Base-by-base conservation (phyloP, 2,113 vertebrate species). In the Dascyllus trimaculatus region DNA sequence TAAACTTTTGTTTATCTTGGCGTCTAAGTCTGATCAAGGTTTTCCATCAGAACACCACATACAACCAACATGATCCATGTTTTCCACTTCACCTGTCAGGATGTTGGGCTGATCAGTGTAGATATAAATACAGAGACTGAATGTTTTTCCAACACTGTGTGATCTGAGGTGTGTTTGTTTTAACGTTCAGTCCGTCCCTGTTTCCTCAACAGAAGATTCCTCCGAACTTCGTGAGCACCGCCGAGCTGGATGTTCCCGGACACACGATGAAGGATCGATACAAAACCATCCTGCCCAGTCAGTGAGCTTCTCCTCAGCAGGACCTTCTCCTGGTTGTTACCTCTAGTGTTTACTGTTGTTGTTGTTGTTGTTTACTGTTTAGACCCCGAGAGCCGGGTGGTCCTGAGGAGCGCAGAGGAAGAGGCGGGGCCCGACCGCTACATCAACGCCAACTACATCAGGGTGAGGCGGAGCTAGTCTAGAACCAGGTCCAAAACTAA, bases 401-500 rank as follows among this genome's bases (percentile, higher is more conserved):
- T 95, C 51, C 94, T 98, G 60, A 83, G 75, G 78, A 94, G 88
- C 73, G 88, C 80, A 0, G 90, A 92, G 43, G 92, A 75, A 18
- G 95, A 93, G 63, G 78, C 63, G 1, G 92, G 94, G 17, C 95
- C 95, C 0, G 91, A 93, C 3, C 89, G 92, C 72, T 98, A 98
- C 91, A 98, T 98, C 78, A 98, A 98, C 4, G 97, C 96, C 87
- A 98, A 98, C 95, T 97, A 97, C 90, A 94, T 98, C 84, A 94
- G 91, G 71, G 97, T 98, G 80, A 96, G 96, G 26, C 2, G 26
- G 6, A 8, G 1, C 22, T 61, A 14, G 40, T 43, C 40, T n/a
- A n/a, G n/a, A n/a, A 43, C 11, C 14, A 11, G 2, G 13, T 43
- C 2, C 3, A 43, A 4, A 43, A 43, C 13, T 46, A 17, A 46